These are phyloP conservation scores for Sturnus vulgaris DNA, from an alignment of 2,113 vertebrate species.

Conservation along the genomic window DNA sequence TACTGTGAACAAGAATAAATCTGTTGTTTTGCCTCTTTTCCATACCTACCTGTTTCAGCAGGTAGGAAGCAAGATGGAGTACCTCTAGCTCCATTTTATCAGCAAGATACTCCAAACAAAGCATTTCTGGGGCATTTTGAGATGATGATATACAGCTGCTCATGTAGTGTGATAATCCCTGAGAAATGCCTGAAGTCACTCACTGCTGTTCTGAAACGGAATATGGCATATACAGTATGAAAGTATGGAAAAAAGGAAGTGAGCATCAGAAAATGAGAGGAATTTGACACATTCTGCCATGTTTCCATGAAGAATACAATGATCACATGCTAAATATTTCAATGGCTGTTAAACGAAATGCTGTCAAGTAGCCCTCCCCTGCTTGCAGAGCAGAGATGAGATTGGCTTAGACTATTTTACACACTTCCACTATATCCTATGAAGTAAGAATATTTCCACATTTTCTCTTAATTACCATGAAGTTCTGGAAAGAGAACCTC, in stretches of 20 bases:
- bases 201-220: constrained; percentile 20
- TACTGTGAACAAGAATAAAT: neutral
- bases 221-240: neutral
- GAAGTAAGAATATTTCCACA: neutral
- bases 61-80: neutral
- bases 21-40: neutral
- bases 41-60: neutral
- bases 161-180: neutral
- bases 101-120: neutral
- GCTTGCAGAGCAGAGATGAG: neutral
- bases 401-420: neutral
- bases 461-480: neutral
- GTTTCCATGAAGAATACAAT: neutral
- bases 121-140: constrained; percentile 13
- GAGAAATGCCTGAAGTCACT: constrained; percentile 47
- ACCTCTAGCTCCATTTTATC: constrained; percentile 19
- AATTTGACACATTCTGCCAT: neutral
- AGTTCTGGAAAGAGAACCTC: neutral
- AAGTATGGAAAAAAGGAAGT: neutral
- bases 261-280: neutral
- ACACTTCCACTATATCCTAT: neutral
- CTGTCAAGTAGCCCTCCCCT: neutral
- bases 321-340: neutral
- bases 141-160: neutral
- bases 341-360: neutral